Evolutionary conservation across 2,888 invertebrate species (phyloP), one percentile per base, ranked within the genome.

Genomic region (Cephus runcator): DNA sequence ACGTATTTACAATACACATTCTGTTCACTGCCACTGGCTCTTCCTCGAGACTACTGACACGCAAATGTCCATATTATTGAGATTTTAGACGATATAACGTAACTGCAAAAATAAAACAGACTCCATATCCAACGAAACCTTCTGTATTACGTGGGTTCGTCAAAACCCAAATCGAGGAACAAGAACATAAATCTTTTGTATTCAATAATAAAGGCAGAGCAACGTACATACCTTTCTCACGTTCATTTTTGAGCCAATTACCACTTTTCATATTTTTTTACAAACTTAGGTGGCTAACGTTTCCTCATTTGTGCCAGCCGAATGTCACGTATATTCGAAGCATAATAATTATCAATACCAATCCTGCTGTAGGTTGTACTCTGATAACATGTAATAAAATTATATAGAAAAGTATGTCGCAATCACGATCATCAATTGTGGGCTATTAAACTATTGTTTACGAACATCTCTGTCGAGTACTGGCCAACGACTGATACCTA

Each of bases 301-400:
- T 82, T 86, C 83, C 85, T 85, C 73, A 86, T 87, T 89, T 87
- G 85, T 85, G 85, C 82, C 87, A 88, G 87, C 87, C 87, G 84
- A 84, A 89, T 89, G 88, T 90, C 90, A 90, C 85, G 86, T 89
- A 88, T 87, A 89, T 88, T 89, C 88, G 89, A 89, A 89, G 88
- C 56, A 56, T 56, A 56, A 56, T 56, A 56, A 56, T 56, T 56
- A 56, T 56, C 23, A 2, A 56, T 56, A 56, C 56, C 56, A 56
- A 56, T 56, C 23, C 56, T 56, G 23, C 56, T 56, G 56, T 90
- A 90, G 89, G 85, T 87, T 90, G 89, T 90, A 90, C 87, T 89
- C 88, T 89, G 87, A 89, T 87, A 89, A 85, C 85, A 84, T 88
- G 88, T 89, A 90, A 90, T 89, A 90, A 90, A 90, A 88, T 87